Conservation (phyloP, 2,113 vertebrate genomes). For the Gasterosteus aculeatus region DNA sequence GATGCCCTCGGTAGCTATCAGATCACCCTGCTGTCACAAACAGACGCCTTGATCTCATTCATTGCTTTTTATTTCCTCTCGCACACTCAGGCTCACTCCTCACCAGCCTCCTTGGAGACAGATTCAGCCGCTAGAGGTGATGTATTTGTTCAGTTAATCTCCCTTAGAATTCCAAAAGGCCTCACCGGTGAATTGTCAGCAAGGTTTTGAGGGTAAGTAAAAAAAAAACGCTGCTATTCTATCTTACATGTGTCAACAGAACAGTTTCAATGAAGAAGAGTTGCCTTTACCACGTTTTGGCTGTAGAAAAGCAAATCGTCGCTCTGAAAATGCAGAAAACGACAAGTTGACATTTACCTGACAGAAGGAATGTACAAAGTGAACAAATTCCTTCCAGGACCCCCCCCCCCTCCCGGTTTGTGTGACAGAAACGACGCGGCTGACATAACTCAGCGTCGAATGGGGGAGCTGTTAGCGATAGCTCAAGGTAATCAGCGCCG, state of each 20-base stretch:
- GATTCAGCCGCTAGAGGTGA: slow-evolving; percentile 58
- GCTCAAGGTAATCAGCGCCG: slow-evolving; percentile 50
- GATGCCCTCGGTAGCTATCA: slow-evolving; percentile 31
- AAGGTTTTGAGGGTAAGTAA: slow-evolving; percentile 53
- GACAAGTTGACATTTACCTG: slow-evolving; percentile 42
- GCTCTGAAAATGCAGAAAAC: background rate
- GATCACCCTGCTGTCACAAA: slow-evolving; percentile 35
- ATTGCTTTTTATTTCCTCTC: slow-evolving; percentile 36
- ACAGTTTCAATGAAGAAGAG: slow-evolving; percentile 10
- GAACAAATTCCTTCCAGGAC: slow-evolving; percentile 39
- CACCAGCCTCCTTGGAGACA: slow-evolving; percentile 54
- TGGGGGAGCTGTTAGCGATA: slow-evolving; percentile 43
- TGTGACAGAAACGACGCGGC: slow-evolving; percentile 41
- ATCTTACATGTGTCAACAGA: slow-evolving; percentile 2
- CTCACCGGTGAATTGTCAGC: slow-evolving; percentile 38
- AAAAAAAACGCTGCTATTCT: background rate
- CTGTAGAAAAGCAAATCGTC: background rate
- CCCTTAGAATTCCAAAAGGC: slow-evolving; percentile 51
- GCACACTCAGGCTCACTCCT: slow-evolving; percentile 30
- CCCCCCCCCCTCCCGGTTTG: slow-evolving; percentile 49
- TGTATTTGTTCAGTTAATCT: slow-evolving; percentile 65
- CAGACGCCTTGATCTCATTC: slow-evolving; percentile 27
- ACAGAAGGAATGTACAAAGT: slow-evolving; percentile 25
- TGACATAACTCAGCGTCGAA: slow-evolving; percentile 44
- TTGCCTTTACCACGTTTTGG: background rate